These are phyloP conservation scores for Calvadosia cruxmelitensis DNA, from an alignment of 30 jellyfish, hydroid and myxozoan species.

Conservation along the genomic window DNA sequence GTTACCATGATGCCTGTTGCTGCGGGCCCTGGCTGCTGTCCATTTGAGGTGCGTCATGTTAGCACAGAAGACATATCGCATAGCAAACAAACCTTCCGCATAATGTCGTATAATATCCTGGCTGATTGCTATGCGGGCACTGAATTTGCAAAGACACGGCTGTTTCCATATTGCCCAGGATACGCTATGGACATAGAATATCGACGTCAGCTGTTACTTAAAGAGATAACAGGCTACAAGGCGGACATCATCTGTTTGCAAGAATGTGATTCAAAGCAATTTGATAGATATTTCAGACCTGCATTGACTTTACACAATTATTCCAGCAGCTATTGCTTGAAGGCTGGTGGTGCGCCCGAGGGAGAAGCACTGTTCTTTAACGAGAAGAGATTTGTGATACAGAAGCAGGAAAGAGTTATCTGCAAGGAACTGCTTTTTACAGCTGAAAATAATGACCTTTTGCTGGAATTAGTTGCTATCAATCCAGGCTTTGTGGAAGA, in stretches of 20 bases:
- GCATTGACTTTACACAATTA: constrained; percentile 49
- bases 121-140: constrained; percentile 75
- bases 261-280: constrained; percentile 71
- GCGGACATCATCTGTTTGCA: constrained; percentile 78
- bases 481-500: constrained; percentile 41
- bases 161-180: constrained; percentile 78
- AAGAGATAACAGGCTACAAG: constrained; percentile 71
- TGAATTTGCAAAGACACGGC: constrained; percentile 43
- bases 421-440: constrained; percentile 42
- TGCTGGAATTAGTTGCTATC: constrained; percentile 16
- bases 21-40: constrained; percentile 89
- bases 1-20: constrained; percentile 16
- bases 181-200: constrained; percentile 60
- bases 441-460: constrained; percentile 25
- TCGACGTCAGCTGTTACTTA: constrained; percentile 67
- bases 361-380: constrained; percentile 79
- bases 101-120: constrained; percentile 64
- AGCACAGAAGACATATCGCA: constrained; percentile 27
- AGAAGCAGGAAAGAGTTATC: constrained; percentile 19
- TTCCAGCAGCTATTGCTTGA: constrained; percentile 34
- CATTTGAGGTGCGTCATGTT: constrained; percentile 75
- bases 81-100: constrained; percentile 25
- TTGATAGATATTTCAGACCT: constrained; percentile 41
- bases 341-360: constrained; percentile 86
- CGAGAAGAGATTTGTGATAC: constrained; percentile 11